Base-by-base conservation (phyloP, 2,797 vertebrate species). In the Oryzias dopingdopingensis region DNA sequence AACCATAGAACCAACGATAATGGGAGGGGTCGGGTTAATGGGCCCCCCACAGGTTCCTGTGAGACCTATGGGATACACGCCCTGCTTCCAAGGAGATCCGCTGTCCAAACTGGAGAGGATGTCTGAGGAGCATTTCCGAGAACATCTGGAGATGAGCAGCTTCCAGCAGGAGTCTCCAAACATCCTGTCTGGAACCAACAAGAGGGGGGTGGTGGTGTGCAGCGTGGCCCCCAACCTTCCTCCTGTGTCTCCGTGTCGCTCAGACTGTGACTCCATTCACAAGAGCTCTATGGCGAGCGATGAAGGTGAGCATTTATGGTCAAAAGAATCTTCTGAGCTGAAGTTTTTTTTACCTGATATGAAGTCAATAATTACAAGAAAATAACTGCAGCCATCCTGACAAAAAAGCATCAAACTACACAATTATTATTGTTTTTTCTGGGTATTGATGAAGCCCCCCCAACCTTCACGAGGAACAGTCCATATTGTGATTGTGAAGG, bases 201-300 rank as follows among this genome's bases (percentile, higher is more conserved):
- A 95, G 56, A 91, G 94, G 1, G 96, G 96, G 0, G 94, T 99
- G 54, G 96, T 96, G 17, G 95, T 99, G 55, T 98, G 96, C 82
- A 98, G 96, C 0, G 96, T 98, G 62, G 96, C 96, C n/a, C 96
- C 96, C 48, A 98, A 96, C 78, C 86, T 96, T 42, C 94, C 96
- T 0, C 89, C 95, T 0, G 92, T 95, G 26, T 96, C 96, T 0
- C 95, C 96, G 4, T 96, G 94, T 77, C 94, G 93, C 37, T 98
- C 96, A 0, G 95, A 98, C 78, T 98, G 96, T 1, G 96, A 97
- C 76, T 98, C 96, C 53, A 89, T 97, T 57, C 89, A 92, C 65
- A 98, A 99, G 74, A 95, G 93, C 40, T 93, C 93, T 0, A 97
- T 96, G 96, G 94, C 97, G 51, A 76, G 88, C 0, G 94, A 95